A percentile compares a stretch with the other conserved stretches of the same genome.
Evolutionary conservation across 2,113 vertebrate genomes (phyloP).

Genomic region (Scopus umbretta): DNA sequence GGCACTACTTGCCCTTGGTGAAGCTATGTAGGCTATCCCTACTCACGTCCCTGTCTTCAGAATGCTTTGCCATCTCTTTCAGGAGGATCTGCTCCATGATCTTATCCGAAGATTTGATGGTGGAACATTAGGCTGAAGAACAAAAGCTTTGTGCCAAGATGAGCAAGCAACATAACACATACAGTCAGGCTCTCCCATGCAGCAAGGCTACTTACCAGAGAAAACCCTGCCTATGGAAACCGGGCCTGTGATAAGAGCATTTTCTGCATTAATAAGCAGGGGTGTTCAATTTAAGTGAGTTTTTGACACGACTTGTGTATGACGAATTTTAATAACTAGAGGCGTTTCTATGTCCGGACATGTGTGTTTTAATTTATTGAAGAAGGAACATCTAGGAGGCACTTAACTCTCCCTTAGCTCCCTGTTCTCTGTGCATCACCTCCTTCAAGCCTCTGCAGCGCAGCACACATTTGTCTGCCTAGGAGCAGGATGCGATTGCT

Average conservation of each 20-base stretch:
- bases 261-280: neutral
- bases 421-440: neutral
- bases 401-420: neutral
- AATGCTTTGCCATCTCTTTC: neutral
- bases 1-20: neutral
- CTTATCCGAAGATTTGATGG: neutral
- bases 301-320: neutral
- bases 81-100: neutral
- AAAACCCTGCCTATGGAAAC: neutral
- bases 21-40: neutral
- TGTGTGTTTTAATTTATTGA: neutral
- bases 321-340: neutral
- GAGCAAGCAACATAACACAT: neutral
- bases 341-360: neutral
- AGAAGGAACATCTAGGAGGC: neutral
- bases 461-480: neutral
- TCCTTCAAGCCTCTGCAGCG: neutral
- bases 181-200: neutral
- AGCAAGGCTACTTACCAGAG: neutral
- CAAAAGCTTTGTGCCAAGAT: neutral
- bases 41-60: neutral
- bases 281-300: neutral
- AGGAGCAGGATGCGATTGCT: neutral
- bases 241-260: fast-evolving
- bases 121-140: neutral